phyloP scores from a whole-genome alignment of 2,113 vertebrate genomes.

The Morphnarchus princeps region DNA sequence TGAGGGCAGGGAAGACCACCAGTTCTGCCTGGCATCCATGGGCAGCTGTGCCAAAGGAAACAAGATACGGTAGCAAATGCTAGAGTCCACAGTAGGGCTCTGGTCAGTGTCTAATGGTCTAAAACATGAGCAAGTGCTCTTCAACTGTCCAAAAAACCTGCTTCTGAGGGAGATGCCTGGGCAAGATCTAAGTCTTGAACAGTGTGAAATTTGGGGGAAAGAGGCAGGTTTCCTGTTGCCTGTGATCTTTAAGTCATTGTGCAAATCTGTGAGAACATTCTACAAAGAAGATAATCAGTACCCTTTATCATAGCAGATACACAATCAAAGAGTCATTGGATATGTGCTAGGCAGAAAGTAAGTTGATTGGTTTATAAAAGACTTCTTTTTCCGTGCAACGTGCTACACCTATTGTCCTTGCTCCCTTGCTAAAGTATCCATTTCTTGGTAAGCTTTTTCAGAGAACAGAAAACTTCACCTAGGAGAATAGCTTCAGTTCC shows the following conservation, averaged over 20 bases:
- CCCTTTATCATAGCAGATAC: not conserved
- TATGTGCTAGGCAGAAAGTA: not conserved
- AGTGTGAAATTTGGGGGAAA: not conserved
- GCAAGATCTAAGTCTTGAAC: not conserved
- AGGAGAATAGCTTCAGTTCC: not conserved
- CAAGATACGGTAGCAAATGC: not conserved
- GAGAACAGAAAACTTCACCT: slow-evolving; percentile 23
- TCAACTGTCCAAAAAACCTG: not conserved
- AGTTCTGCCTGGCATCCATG: not conserved
- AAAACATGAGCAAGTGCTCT: not conserved
- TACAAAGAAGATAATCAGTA: not conserved
- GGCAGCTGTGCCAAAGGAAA: not conserved
- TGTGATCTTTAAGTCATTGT: not conserved
- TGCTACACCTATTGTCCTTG: slow-evolving; percentile 3
- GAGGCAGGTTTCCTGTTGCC: not conserved
- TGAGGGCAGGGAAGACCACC: not conserved
- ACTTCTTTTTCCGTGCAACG: slow-evolving; percentile 25
- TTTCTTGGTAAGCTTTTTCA: slow-evolving; percentile 50
- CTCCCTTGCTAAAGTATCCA: slow-evolving; percentile 35
- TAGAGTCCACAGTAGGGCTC: not conserved
- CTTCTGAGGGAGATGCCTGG: not conserved
- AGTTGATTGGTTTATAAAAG: slow-evolving; percentile 34
- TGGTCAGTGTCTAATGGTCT: not conserved
- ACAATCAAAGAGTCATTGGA: slow-evolving; percentile 6
- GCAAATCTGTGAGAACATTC: slow-evolving; percentile 32